A percentile compares a stretch with the other conserved stretches of the same genome.
Conservation (phyloP, 1,140 invertebrate genomes). For the Mesaphorura yosii region DNA sequence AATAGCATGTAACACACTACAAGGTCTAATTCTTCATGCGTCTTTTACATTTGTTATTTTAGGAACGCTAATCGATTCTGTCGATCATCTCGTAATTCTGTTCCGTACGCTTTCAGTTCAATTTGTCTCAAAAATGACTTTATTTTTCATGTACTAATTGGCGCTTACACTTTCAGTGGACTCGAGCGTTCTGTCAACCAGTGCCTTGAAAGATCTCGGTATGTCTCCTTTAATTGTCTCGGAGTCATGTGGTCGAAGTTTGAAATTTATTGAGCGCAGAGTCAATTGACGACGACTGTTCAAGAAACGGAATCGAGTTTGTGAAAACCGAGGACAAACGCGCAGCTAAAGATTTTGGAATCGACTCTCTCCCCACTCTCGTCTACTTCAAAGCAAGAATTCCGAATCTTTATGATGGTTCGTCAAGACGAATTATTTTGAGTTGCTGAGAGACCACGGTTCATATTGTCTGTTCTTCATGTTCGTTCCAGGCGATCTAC, state of each 20-base stretch:
- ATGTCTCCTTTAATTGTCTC: no score
- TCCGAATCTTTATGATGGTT: conserved; percentile 81
- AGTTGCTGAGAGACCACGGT: no score
- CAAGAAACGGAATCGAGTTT: conserved; percentile 82
- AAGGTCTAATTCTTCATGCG: conserved; percentile 19
- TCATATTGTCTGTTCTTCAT: no score
- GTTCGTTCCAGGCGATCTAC: conserved; percentile 79
- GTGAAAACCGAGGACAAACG: conserved; percentile 77
- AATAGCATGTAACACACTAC: not conserved
- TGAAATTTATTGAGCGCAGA: no score
- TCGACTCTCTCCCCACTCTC: conserved; percentile 68
- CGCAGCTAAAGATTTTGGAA: conserved; percentile 71
- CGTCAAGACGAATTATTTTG: conserved; percentile 11
- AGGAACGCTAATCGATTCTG: conserved; percentile 72
- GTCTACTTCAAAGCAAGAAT: conserved; percentile 89
- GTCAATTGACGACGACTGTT: conserved; percentile 85
- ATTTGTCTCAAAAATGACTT: no score
- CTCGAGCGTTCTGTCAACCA: conserved; percentile 13
- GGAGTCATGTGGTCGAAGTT: no score
- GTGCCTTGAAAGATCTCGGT: conserved; percentile 66
- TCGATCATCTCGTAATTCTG: conserved; percentile 80
- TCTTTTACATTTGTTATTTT: no score
- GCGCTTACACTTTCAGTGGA: no score
- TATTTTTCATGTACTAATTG: no score
- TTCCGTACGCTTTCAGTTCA: conserved; percentile 80